Evolutionary conservation across 2,113 vertebrate species (phyloP).

Genomic region (Catharus fuscescens): DNA sequence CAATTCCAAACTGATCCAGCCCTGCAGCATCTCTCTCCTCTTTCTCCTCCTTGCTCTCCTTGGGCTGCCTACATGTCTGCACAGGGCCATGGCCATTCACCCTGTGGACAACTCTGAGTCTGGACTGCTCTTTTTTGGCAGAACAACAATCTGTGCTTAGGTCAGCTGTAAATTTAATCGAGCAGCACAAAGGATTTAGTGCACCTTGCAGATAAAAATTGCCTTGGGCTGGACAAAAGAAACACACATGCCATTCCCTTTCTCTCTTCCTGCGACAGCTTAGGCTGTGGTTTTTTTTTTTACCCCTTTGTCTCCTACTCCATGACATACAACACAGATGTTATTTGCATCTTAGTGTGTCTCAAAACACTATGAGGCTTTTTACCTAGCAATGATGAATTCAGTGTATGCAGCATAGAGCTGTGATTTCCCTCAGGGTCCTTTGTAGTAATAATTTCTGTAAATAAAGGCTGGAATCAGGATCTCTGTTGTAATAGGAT

Average conservation of each 20-base stretch:
- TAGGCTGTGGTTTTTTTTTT: background rate
- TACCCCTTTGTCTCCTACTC: background rate
- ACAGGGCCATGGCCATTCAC: fast-evolving
- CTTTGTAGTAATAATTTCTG: slow-evolving; percentile 66
- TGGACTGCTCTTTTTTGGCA: background rate
- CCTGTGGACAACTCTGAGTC: background rate
- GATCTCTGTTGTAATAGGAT: slow-evolving; percentile 46
- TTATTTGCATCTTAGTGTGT: slow-evolving; percentile 4
- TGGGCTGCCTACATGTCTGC: fast-evolving
- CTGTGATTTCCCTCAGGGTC: slow-evolving; percentile 61
- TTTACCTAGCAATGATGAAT: slow-evolving; percentile 29
- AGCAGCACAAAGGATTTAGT: slow-evolving; percentile 9
- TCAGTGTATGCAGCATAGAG: slow-evolving; percentile 15
- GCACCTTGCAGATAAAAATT: slow-evolving; percentile 24
- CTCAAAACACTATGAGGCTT: background rate
- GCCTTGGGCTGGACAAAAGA: slow-evolving; percentile 23
- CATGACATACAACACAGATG: background rate
- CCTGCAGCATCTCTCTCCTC: background rate
- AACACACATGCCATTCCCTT: background rate
- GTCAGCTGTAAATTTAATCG: slow-evolving; percentile 16
- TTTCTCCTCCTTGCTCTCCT: background rate
- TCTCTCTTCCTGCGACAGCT: background rate
- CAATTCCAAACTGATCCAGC: background rate
- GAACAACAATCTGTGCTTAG: background rate
- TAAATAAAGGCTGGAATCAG: slow-evolving; percentile 64